Base-by-base conservation (phyloP, 2,888 invertebrate species). In the Sussaba pulchella region DNA sequence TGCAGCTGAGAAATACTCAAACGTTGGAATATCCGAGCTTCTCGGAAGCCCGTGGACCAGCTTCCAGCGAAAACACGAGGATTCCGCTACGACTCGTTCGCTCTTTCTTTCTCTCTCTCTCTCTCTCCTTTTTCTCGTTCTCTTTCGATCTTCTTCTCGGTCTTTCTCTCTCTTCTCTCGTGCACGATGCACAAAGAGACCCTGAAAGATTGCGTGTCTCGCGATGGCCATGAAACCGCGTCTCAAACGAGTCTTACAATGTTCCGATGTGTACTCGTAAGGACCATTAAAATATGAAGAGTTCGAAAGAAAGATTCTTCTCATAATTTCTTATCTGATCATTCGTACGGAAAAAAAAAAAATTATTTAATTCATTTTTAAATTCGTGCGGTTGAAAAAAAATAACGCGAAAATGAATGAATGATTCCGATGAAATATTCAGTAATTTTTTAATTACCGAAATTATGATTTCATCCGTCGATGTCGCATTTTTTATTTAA, bases 51-150 rank as follows among this genome's bases (percentile, higher is more conserved):
- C 77, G 70, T 70, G 57, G 41, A 41, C 59, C 67, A 54, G 73
- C 75, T 78, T 78, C 71, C 71, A 72, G 74, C 82, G 81, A 87
- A 86, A 87, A 86, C 83, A 79, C 84, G 83, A 85, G 85, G 85
- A 86, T 87, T 87, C 83, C 86, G 85, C 83, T 77, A 82, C 85
- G 82, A 8, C 45, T 45, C 45, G 12, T 14, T 14, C 39, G 57
- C 66, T 59, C 74, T 66, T 43, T 54, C 57, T 54, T 31, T 45
- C 52, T 67, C 57, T 41, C 72, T 77, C 73, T 43, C 47, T 36
- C 67, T 64, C 70, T 12, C 57, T 66, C 52, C 26, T n/a, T n/a
- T 31, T 6, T 31, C 31, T 31, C 31, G 2, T 6, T 31, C 31
- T 31, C 31, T 31, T 6, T 31, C 31, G 2, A 2, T 31, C 31